phyloP scores from a whole-genome alignment of 1,140 invertebrate species.

The Drosophila elegans region DNA sequence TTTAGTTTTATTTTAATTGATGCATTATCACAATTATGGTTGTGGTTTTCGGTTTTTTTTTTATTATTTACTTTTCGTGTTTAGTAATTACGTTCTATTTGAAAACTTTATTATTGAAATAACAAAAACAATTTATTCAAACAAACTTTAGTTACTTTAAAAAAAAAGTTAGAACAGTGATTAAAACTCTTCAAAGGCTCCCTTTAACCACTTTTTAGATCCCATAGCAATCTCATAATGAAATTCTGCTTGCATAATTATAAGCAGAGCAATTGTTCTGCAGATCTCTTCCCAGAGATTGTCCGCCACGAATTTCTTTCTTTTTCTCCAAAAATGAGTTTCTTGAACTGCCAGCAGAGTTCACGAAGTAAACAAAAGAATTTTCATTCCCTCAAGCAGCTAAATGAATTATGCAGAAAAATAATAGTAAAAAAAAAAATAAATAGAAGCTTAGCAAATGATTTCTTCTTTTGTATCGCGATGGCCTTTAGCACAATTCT shows the following conservation, averaged over 20 bases:
- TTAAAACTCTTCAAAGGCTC: not conserved
- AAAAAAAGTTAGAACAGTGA: no score
- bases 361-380: constrained; percentile 37
- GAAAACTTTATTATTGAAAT: no score
- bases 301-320: constrained; percentile 9
- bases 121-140: no score
- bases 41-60: not conserved
- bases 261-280: constrained; percentile 3
- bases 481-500: constrained; percentile 51
- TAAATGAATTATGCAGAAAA: constrained; percentile 19
- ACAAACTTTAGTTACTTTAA: no score
- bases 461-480: constrained; percentile 31
- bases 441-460: constrained; percentile 34
- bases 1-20: no score
- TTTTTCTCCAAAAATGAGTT: constrained; percentile 21
- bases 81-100: no score
- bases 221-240: not conserved
- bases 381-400: constrained; percentile 18
- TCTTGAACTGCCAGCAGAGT: constrained; percentile 35
- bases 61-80: no score
- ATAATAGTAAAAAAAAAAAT: constrained; percentile 15
- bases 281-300: constrained; percentile 4
- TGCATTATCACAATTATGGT: not conserved
- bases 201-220: not conserved
- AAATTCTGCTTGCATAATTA: constrained; percentile 8